phyloP scores from a whole-genome alignment of 2,797 vertebrate genomes.

The Pyrocephalus nanus region DNA sequence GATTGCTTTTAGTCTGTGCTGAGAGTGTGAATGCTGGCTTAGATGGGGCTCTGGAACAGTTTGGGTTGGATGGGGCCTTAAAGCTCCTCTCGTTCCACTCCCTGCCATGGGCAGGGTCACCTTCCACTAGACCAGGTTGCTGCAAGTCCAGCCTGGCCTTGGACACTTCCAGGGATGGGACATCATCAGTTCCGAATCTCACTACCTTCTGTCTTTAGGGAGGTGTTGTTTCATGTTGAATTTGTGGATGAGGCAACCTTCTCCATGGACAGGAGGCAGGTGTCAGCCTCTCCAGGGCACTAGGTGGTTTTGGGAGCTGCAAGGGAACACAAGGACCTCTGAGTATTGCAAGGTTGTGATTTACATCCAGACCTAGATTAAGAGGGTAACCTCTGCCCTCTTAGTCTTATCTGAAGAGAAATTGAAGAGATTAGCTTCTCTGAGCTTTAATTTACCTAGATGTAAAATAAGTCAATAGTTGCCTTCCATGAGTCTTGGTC shows the following conservation, averaged over 20 bases:
- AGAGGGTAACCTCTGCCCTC: not conserved
- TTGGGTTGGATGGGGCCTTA: not conserved
- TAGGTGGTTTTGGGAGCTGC: not conserved
- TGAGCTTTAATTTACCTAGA: not conserved
- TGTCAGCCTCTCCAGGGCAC: not conserved
- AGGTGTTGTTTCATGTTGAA: not conserved
- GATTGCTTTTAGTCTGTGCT: not conserved
- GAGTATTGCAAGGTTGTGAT: not conserved
- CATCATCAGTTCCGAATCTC: not conserved
- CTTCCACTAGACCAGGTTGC: not conserved
- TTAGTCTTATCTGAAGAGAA: not conserved
- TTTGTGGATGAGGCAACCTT: not conserved
- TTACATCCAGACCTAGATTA: not conserved
- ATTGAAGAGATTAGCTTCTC: not conserved
- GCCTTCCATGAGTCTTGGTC: not conserved
- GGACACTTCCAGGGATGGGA: not conserved
- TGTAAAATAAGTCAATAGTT: not conserved
- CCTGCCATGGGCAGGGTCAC: not conserved
- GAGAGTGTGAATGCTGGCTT: not conserved
- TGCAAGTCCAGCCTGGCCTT: rapidly evolving
- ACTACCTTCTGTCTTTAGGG: not conserved
- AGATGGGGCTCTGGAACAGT: not conserved
- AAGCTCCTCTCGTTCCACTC: not conserved
- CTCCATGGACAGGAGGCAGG: not conserved
- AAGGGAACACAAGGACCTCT: not conserved